phyloP scores from a whole-genome alignment of 2,888 invertebrate genomes.

The Euzophera pinguis region DNA sequence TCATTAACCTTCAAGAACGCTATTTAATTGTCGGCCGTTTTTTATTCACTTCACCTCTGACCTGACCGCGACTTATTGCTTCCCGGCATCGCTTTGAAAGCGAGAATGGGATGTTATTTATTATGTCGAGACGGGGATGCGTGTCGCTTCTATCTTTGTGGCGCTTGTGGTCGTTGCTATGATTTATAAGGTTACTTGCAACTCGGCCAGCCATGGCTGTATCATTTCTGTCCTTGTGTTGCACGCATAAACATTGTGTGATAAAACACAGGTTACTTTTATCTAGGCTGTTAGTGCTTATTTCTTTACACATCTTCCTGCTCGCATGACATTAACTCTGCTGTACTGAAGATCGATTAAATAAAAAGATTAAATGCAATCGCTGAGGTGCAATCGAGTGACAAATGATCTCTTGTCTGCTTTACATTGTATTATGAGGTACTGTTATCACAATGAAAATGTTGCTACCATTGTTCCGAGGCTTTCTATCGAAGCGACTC shows the following conservation, averaged over 20 bases:
- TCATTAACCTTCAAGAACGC: slow-evolving; percentile 80
- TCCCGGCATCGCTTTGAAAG: slow-evolving; percentile 75
- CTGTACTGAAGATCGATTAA: neutral
- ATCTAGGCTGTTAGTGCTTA: too few species aligned
- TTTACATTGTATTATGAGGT: slow-evolving; percentile 45
- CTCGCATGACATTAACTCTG: neutral
- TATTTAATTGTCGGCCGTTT: slow-evolving; percentile 80
- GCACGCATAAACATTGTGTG: neutral
- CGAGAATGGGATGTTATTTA: slow-evolving; percentile 76
- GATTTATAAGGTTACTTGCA: slow-evolving; percentile 51
- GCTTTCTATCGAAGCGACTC: slow-evolving; percentile 58
- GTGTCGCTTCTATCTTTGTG: slow-evolving; percentile 73
- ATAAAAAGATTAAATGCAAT: neutral
- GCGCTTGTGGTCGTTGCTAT: slow-evolving; percentile 68
- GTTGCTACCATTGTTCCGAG: slow-evolving; percentile 63
- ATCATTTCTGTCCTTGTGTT: slow-evolving; percentile 12
- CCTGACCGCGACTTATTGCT: slow-evolving; percentile 77
- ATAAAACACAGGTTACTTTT: too few species aligned
- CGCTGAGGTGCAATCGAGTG: slow-evolving; percentile 23
- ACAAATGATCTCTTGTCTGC: slow-evolving; percentile 35
- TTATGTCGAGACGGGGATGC: slow-evolving; percentile 68
- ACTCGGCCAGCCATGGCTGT: neutral
- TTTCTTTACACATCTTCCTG: too few species aligned
- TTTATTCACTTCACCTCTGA: slow-evolving; percentile 79
- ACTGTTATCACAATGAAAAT: slow-evolving; percentile 57